Percentiles rank a stretch among this genome's conserved stretches.
These are phyloP conservation scores for Drosophila sordidula DNA, from an alignment of 2,888 invertebrate species.

Conservation along the genomic window DNA sequence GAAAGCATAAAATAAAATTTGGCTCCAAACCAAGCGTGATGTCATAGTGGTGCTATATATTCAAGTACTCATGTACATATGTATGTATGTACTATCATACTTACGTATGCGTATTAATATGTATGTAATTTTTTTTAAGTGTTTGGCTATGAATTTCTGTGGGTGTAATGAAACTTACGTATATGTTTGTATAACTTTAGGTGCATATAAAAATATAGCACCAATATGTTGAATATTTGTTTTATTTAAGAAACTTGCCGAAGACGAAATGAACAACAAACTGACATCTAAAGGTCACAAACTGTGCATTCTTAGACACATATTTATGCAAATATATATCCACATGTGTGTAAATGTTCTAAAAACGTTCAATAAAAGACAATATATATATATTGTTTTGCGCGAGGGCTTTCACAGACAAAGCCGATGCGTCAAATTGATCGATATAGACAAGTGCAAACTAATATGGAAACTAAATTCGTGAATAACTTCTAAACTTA, in stretches of 20 bases:
- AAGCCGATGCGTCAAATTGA: constrained; percentile 21
- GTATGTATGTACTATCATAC: constrained; percentile 20
- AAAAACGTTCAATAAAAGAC: constrained; percentile 1
- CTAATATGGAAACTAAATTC: not conserved
- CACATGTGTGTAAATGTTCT: not conserved
- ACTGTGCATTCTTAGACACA: constrained; percentile 27
- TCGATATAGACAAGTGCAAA: constrained; percentile 9
- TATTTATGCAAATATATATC: constrained; percentile 10
- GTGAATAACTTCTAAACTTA: no score
- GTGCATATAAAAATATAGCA: constrained; percentile 1
- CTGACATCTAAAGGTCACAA: constrained; percentile 69
- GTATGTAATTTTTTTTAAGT: constrained; percentile 20
- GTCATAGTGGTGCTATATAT: constrained; percentile 60
- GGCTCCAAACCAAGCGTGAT: constrained; percentile 55
- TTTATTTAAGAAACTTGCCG: constrained; percentile 11
- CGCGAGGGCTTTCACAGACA: constrained; percentile 25
- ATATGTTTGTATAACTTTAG: constrained; percentile 4
- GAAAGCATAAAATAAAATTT: constrained; percentile 22
- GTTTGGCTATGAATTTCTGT: constrained; percentile 15
- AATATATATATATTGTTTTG: constrained; percentile 7
- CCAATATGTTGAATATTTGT: constrained; percentile 10
- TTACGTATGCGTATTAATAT: constrained; percentile 6
- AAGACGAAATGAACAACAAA: constrained; percentile 29
- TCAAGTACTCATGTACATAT: constrained; percentile 24
- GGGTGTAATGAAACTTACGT: constrained; percentile 18